Conservation (phyloP, 1,140 invertebrate species). For the Nymphalis io region DNA sequence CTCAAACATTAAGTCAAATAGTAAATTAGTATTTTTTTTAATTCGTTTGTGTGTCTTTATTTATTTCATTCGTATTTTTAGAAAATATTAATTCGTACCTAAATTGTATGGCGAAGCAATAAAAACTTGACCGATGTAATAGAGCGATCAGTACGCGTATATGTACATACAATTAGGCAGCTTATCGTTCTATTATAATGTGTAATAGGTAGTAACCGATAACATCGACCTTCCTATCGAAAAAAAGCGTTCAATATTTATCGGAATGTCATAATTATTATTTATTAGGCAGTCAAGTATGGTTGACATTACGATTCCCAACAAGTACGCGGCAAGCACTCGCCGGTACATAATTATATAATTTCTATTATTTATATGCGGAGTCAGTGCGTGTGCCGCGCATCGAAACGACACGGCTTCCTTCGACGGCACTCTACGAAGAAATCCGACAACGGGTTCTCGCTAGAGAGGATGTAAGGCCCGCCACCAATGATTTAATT, state of each 20-base stretch:
- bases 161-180: conserved; percentile 57
- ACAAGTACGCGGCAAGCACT: conserved; percentile 59
- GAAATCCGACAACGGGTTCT: conserved; percentile 65
- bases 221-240: conserved; percentile 69
- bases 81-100: too few relatives aligned
- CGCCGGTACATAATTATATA: conserved; percentile 74
- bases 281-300: conserved; percentile 53
- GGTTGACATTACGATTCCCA: conserved; percentile 65
- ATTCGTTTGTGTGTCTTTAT: too few relatives aligned
- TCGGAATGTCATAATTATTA: conserved; percentile 65
- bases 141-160: conserved; percentile 29
- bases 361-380: conserved; percentile 80
- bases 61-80: too few relatives aligned
- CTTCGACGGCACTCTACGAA: conserved; percentile 62
- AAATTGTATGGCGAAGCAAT: neutral
- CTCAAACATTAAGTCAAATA: too few relatives aligned
- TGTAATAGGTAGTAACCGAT: conserved; percentile 73
- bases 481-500: conserved; percentile 63
- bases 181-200: conserved; percentile 69
- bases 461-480: conserved; percentile 69
- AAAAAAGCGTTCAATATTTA: conserved; percentile 67
- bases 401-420: conserved; percentile 68
- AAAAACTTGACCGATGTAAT: conserved; percentile 25
- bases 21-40: too few relatives aligned
- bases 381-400: conserved; percentile 52